Evolutionary conservation across 2,888 invertebrate species (phyloP), one percentile per base, ranked within the genome.

Genomic region (Hipparchia semele): DNA sequence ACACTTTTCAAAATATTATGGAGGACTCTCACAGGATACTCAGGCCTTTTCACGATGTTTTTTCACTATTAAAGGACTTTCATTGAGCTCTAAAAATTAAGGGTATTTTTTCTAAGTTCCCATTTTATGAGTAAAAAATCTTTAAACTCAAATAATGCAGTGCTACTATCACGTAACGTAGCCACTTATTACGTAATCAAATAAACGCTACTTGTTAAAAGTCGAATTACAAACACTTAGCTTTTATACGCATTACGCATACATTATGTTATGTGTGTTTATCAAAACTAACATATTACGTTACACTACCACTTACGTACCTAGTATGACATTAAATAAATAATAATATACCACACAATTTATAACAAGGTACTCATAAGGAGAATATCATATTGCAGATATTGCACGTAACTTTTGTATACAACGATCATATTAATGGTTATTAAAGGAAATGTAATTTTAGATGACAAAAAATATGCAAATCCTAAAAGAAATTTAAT

Each of bases 401-500:
- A 73, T 46, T 53, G 12, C 45, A 70, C 54, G 65, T 56, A 67
- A 67, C 69, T 58, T 62, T 49, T 33, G 59, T 33, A 68, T n/a
- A 23, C 39, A 46, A 68, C 64, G 61, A 62, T 73, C 60, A 65
- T 54, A 53, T 66, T 72, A 70, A 70, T 73, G 72, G 49, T 49
- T 69, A 71, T 64, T 64, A 72, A 58, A 60, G 51, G 62, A 73
- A 75, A 73, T 70, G 72, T 75, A 78, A 80, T 77, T 78, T 80
- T 75, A 76, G 76, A 75, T 68, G 75, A 68, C 78, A 75, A 77
- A 73, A 77, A 77, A 79, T 76, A 79, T 79, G 79, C 77, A 78
- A 81, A 80, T 79, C 74, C 66, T 68, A 73, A 65, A 73, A 70
- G 72, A 69, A 73, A 77, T 73, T 78, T 70, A 74, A 75, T 60